phyloP scores from a whole-genome alignment of 2,797 vertebrate genomes.

The Furcifer pardalis region DNA sequence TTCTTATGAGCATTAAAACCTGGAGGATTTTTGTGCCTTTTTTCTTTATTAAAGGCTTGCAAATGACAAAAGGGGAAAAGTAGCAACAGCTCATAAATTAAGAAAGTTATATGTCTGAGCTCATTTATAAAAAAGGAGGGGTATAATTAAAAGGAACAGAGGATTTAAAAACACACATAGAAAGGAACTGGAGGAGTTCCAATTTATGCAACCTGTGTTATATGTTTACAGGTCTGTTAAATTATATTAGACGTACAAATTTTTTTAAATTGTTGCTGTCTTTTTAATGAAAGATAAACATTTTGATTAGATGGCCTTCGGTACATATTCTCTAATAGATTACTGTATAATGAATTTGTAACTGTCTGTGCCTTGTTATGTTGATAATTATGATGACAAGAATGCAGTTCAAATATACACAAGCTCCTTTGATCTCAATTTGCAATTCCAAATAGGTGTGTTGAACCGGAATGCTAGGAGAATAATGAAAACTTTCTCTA shows the following conservation, averaged over 20 bases:
- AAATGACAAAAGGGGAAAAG: neutral
- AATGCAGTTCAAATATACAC: constrained; percentile 36
- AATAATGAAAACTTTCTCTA: constrained; percentile 47
- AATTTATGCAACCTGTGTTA: neutral
- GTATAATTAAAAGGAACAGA: neutral
- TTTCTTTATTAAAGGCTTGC: neutral
- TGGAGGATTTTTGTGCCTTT: neutral
- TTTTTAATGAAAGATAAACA: constrained; percentile 48
- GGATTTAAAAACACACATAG: neutral
- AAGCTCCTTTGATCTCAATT: constrained; percentile 49
- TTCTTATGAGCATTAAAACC: neutral
- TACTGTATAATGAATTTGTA: constrained; percentile 37
- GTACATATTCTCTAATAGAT: constrained; percentile 44
- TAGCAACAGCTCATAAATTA: neutral
- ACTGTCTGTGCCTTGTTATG: constrained; percentile 37
- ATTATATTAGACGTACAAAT: neutral
- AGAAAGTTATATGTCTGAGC: too few relatives aligned
- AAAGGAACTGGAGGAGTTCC: neutral
- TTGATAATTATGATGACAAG: constrained; percentile 43
- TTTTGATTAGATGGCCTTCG: constrained; percentile 1
- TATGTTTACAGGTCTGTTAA: neutral
- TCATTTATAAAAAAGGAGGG: too few relatives aligned
- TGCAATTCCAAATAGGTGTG: constrained; percentile 60
- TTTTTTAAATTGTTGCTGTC: neutral
- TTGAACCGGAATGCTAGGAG: constrained; percentile 49